A percentile compares a stretch with the other conserved stretches of the same genome.
Conservation (phyloP, 2,888 invertebrate species). For the Hypercompe scribonia region DNA sequence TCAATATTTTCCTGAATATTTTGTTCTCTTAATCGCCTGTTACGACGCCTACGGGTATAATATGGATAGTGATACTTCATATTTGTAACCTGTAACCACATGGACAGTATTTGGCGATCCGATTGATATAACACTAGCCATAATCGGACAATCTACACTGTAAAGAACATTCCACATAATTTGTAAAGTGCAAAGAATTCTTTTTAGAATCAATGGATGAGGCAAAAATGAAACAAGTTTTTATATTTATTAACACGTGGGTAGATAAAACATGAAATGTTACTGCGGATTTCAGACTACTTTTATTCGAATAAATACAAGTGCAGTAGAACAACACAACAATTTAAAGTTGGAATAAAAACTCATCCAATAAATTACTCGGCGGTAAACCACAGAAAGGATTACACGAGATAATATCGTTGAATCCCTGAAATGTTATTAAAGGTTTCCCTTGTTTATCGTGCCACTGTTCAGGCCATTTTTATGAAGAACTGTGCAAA, state of each 20-base stretch:
- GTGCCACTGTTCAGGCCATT: conserved; percentile 77
- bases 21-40: no score
- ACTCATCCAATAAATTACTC: conserved; percentile 36
- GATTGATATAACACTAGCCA: no score
- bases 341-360: conserved; percentile 15
- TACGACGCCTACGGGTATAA: no score
- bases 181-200: no score
- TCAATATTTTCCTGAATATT: no score
- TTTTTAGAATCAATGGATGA: no score
- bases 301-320: background rate
- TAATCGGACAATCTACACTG: no score
- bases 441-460: conserved; percentile 75
- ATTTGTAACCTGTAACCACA: no score
- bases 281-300: background rate
- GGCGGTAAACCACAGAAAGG: conserved; percentile 46
- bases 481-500: conserved; percentile 85
- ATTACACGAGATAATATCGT: conserved; percentile 70
- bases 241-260: background rate
- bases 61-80: no score
- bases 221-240: no score
- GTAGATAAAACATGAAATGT: background rate
- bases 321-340: conserved; percentile 1
- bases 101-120: no score
- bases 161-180: no score
- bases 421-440: conserved; percentile 72